A percentile compares a stretch with the other conserved stretches of the same genome.
phyloP scores from a whole-genome alignment of 2,113 vertebrate species.

The Fregetta grallaria region DNA sequence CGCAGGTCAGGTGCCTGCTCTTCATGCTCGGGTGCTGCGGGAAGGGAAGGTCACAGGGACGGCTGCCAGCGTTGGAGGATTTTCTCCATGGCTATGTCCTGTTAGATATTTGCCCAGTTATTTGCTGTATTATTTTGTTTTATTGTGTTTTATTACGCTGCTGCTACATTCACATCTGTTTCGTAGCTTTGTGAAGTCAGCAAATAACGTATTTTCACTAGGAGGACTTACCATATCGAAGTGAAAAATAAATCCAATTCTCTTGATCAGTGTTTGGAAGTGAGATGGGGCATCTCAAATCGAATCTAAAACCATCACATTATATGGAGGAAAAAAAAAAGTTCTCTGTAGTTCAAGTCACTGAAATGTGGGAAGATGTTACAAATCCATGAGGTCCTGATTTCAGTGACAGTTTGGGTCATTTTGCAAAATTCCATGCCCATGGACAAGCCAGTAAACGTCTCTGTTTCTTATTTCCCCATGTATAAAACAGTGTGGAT shows the following conservation, averaged over 20 bases:
- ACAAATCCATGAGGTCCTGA: background rate
- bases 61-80: background rate
- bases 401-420: background rate
- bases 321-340: background rate
- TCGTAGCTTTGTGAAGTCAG: background rate
- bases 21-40: background rate
- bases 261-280: conserved; percentile 1
- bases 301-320: background rate
- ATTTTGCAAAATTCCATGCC: background rate
- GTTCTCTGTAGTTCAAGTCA: background rate
- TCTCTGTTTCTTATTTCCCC: background rate
- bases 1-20: background rate
- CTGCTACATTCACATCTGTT: background rate
- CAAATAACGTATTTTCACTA: background rate
- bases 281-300: background rate
- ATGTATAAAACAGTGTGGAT: background rate
- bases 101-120: background rate
- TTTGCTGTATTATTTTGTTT: background rate
- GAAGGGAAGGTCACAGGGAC: background rate
- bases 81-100: background rate
- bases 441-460: background rate
- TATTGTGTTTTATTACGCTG: background rate
- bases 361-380: background rate
- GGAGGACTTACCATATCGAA: background rate
- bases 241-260: conserved; percentile 4